A percentile compares a stretch with the other conserved stretches of the same genome.
These are phyloP conservation scores for Hydrophis major DNA, from an alignment of 2,797 vertebrate species.

Conservation along the genomic window DNA sequence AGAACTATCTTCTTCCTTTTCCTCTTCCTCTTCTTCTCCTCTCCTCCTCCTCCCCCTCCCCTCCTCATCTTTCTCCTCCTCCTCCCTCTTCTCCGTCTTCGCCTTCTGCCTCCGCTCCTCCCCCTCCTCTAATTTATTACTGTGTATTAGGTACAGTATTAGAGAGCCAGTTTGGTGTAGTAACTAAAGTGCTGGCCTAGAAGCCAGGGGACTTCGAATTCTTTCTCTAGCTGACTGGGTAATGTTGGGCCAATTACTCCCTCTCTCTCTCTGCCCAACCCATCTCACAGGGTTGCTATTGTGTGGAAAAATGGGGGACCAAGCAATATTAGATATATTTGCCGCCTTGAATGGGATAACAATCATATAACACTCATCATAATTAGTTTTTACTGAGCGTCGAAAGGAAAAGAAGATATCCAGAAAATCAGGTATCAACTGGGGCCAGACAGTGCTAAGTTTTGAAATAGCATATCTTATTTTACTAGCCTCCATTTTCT, in stretches of 20 bases:
- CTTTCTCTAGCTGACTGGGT: not conserved
- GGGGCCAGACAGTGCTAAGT: not conserved
- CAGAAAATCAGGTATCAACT: not conserved
- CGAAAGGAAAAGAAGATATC: not conserved
- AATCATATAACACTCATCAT: not conserved
- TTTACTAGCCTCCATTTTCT: not conserved
- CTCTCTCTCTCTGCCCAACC: not conserved
- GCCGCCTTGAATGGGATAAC: not conserved
- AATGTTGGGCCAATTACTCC: not conserved
- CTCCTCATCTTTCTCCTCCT: no score
- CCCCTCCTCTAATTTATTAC: not conserved
- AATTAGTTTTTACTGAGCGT: not conserved
- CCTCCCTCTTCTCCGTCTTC: no score
- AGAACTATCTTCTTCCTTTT: not conserved
- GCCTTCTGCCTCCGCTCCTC: not conserved
- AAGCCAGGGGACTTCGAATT: not conserved
- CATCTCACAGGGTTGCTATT: not conserved
- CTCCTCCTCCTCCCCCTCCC: no score
- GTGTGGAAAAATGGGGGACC: not conserved
- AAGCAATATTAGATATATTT: not conserved
- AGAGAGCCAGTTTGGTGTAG: not conserved
- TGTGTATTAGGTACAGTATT: not conserved
- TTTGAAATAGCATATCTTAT: not conserved
- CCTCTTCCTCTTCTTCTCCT: no score
- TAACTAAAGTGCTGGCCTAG: not conserved